Conservation (phyloP, 2,888 invertebrate species). For the Diplolepis rosae region DNA sequence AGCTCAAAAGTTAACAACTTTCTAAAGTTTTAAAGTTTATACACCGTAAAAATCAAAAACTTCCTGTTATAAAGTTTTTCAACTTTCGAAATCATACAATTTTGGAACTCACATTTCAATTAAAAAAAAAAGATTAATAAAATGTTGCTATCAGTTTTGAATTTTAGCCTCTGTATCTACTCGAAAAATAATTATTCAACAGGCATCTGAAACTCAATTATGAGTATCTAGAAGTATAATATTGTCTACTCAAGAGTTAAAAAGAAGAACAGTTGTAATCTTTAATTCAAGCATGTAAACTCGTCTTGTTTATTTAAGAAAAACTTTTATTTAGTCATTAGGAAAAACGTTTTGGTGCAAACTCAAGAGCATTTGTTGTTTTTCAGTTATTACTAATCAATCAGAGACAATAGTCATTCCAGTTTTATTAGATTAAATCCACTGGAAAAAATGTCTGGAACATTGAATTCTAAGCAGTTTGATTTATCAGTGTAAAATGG, state of each 20-base stretch:
- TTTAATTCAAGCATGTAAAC: slow-evolving; percentile 5
- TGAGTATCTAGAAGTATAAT: not conserved
- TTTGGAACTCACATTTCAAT: too few relatives aligned
- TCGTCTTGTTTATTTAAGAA: slow-evolving; percentile 5
- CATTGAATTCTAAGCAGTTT: not conserved
- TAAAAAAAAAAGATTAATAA: too few relatives aligned
- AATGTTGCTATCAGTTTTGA: too few relatives aligned
- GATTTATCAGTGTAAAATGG: not conserved
- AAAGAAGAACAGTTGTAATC: not conserved
- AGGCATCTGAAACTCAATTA: too few relatives aligned
- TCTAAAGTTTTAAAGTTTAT: too few relatives aligned
- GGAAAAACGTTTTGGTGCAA: not conserved
- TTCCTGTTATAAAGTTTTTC: too few relatives aligned
- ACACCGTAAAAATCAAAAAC: too few relatives aligned
- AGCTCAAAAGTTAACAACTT: too few relatives aligned
- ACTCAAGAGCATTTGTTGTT: slow-evolving; percentile 1
- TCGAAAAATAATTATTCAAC: too few relatives aligned
- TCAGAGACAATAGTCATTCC: too few relatives aligned
- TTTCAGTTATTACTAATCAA: not conserved
- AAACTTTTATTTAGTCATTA: slow-evolving; percentile 14
- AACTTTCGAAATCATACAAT: too few relatives aligned
- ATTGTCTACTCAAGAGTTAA: not conserved
- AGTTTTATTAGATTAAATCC: not conserved
- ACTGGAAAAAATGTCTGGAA: not conserved
- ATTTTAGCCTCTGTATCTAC: too few relatives aligned